These are phyloP conservation scores for Centropus unirufus DNA, from an alignment of 2,113 vertebrate genomes.

Conservation along the genomic window DNA sequence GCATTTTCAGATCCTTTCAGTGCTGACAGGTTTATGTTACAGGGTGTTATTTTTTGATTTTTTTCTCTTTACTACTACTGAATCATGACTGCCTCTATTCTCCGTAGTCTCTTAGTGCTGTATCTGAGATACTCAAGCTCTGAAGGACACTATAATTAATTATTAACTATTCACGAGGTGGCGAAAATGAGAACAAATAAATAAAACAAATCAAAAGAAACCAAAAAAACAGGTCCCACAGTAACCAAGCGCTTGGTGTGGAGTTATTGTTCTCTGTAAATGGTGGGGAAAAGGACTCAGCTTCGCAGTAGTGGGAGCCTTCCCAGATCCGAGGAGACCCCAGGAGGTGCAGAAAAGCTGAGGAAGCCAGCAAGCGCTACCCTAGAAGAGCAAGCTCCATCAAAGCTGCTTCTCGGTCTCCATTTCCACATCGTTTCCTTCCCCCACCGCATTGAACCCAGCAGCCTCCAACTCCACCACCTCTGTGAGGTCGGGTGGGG, in stretches of 20 bases:
- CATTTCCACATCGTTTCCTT: background rate
- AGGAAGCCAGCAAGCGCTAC: background rate
- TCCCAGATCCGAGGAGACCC: background rate
- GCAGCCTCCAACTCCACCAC: background rate
- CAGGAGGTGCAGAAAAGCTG: background rate
- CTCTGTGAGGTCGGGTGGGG: background rate
- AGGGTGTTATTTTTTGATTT: rapidly evolving
- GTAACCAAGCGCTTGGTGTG: background rate
- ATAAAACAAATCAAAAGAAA: background rate
- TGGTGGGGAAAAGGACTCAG: background rate
- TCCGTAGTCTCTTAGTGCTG: background rate
- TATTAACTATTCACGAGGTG: background rate
- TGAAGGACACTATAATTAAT: background rate
- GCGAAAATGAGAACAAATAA: background rate
- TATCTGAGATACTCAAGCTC: background rate
- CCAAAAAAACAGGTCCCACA: background rate
- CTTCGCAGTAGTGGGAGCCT: background rate
- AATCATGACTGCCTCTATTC: background rate
- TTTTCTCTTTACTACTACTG: background rate
- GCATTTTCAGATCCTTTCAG: background rate
- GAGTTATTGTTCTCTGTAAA: background rate
- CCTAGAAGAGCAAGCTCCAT: background rate
- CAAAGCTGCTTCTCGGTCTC: background rate
- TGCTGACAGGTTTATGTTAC: background rate
- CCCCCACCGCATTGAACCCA: rapidly evolving